These are phyloP conservation scores for Elephas maximus DNA, from an alignment of 2,113 vertebrate species.

Conservation along the genomic window DNA sequence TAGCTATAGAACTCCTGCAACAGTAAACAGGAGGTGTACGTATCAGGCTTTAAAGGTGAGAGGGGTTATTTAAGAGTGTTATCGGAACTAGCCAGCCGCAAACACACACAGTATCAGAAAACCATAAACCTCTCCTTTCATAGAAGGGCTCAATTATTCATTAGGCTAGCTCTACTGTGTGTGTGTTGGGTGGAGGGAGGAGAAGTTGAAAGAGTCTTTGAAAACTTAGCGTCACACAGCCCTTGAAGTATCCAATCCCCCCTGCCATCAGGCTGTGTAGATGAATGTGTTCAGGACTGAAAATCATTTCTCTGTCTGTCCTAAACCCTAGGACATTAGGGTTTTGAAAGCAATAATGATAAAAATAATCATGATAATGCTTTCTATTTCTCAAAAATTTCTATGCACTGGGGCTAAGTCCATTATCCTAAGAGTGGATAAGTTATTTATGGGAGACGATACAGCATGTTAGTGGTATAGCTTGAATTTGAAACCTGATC, in stretches of 20 bases:
- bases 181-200: background rate
- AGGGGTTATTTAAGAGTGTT: conserved; percentile 84
- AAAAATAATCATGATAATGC: background rate
- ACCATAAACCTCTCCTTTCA: conserved; percentile 77
- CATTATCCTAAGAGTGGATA: background rate
- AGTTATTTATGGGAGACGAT: background rate
- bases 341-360: background rate
- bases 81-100: conserved; percentile 86
- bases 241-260: conserved; percentile 21
- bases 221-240: conserved; percentile 53
- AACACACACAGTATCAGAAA: conserved; percentile 77
- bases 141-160: conserved; percentile 74
- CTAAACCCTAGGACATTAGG: background rate
- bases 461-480: background rate
- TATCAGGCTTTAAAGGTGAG: conserved; percentile 79
- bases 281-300: background rate
- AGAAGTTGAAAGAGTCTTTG: background rate
- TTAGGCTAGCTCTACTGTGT: background rate
- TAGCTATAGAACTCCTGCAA: conserved; percentile 68
- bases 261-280: background rate
- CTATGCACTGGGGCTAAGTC: background rate
- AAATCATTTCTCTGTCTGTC: background rate
- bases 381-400: background rate
- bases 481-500: background rate
- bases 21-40: conserved; percentile 73